A percentile compares a stretch with the other conserved stretches of the same genome.
phyloP scores from a whole-genome alignment of 2,113 vertebrate species.

The Daubentonia madagascariensis region DNA sequence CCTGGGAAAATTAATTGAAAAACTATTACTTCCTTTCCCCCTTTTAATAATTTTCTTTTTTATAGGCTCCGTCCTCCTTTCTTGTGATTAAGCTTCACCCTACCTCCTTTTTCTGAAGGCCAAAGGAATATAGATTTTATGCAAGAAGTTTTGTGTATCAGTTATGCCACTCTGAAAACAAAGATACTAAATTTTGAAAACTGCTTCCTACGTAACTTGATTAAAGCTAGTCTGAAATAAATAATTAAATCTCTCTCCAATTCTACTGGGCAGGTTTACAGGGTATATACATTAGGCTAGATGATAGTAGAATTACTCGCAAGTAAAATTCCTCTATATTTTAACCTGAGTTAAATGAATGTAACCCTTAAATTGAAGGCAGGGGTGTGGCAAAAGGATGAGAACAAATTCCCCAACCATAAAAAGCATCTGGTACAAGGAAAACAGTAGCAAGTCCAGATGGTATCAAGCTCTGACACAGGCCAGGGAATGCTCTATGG shows the following conservation, averaged over 20 bases:
- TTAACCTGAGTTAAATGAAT: not conserved
- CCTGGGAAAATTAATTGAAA: not conserved
- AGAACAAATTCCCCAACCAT: not conserved
- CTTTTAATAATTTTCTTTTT: not conserved
- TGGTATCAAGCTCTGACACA: not conserved
- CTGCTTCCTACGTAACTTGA: not conserved
- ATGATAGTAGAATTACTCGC: not conserved
- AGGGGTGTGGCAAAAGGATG: not conserved
- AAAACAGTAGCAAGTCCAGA: not conserved
- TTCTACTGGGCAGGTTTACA: not conserved
- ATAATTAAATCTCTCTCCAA: not conserved
- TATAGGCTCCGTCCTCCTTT: not conserved
- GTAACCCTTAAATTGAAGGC: not conserved
- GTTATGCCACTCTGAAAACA: not conserved
- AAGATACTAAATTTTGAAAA: not conserved
- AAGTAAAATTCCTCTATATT: constrained; percentile 6
- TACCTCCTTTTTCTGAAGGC: not conserved
- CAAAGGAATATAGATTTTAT: not conserved
- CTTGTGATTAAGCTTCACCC: not conserved
- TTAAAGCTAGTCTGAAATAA: not conserved
- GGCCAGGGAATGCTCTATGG: not conserved
- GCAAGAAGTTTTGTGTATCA: not conserved
- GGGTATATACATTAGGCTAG: not conserved
- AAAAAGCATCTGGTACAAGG: not conserved
- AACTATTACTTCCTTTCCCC: not conserved